Evolutionary conservation across 2,888 invertebrate genomes (phyloP), one percentile per base, ranked within the genome.

Genomic region (Corbicula japonica): DNA sequence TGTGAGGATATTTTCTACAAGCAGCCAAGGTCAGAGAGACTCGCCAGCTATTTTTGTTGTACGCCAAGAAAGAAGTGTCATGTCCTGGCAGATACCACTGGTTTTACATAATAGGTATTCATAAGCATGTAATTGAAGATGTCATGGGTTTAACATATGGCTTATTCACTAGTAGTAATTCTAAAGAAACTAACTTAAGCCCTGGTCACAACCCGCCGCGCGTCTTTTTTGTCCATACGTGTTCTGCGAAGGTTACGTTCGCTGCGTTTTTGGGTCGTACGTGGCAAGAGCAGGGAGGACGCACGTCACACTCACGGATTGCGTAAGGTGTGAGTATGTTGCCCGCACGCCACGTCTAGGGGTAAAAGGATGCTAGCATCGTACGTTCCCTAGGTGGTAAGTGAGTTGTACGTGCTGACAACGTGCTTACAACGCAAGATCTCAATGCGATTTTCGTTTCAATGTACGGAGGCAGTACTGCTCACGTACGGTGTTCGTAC

Each of bases 1-100:
- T n/a, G 69, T 83, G 3, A 60, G 83, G 44, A 68, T 83, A 48
- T 71, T 21, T 21, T 46, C 79, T 2, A 54, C 48, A 10, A 71
- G 76, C 21, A 34, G 30, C 3, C 44, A 60, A 32, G 76, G 79
- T 63, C 30, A 48, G 18, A 34, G 26, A n/a, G 63, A 68, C 12
- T 74, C 38, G n/a, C 83, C 83, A 1, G 69, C 65, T 2, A 76
- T 97, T 85, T 95, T 97, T 71, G 96, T 97, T 0, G 96, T 96
- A 0, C 93, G 96, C 50, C 96, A 97, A 91, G 96, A 96, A 85
- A 95, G 95, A 90, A 96, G 96, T 60, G 96, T 97, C 1, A 94
- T 96, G 73, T 97, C 97, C 0, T 97, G 97, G 97, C 96, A 96
- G 89, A 94, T 97, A 10, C 97, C 97, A 0, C 94, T 96, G 87